phyloP scores from a whole-genome alignment of 1,140 invertebrate species.

The Euschistus heros region DNA sequence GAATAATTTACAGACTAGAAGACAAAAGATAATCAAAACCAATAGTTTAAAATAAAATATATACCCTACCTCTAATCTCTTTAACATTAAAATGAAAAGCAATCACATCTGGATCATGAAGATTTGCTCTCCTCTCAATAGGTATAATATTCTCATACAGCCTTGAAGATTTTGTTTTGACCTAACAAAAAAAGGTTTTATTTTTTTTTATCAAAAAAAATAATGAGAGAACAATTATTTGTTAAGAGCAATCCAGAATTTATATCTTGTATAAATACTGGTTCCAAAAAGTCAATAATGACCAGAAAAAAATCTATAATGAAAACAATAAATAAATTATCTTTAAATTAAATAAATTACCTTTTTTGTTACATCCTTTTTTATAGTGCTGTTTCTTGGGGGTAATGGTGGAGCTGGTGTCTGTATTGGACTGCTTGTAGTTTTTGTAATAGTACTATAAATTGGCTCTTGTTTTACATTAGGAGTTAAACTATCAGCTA shows the following conservation, averaged over 20 bases:
- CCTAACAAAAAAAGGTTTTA: neutral
- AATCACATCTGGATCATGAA: constrained; percentile 59
- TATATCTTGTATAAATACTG: no score
- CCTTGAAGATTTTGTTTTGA: neutral
- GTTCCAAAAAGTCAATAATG: no score
- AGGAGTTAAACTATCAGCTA: constrained; percentile 40
- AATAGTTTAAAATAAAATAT: neutral
- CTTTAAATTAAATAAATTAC: neutral
- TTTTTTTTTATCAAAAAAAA: no score
- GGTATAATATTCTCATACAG: constrained; percentile 8
- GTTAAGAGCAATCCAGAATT: no score
- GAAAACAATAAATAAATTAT: neutral
- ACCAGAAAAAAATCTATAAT: neutral
- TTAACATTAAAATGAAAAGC: constrained; percentile 72
- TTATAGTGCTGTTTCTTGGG: constrained; percentile 33
- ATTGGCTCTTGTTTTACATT: constrained; percentile 55
- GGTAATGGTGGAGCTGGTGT: constrained; percentile 45
- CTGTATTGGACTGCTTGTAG: constrained; percentile 40
- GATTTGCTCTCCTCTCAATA: constrained; percentile 37
- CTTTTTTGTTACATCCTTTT: neutral
- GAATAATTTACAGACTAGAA: no score
- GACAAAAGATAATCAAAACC: no score
- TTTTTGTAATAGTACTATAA: constrained; percentile 56
- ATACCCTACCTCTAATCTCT: constrained; percentile 51
- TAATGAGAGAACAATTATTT: no score